These are phyloP conservation scores for Paraplagusia blochii DNA, from an alignment of 2,113 vertebrate species.

Conservation along the genomic window DNA sequence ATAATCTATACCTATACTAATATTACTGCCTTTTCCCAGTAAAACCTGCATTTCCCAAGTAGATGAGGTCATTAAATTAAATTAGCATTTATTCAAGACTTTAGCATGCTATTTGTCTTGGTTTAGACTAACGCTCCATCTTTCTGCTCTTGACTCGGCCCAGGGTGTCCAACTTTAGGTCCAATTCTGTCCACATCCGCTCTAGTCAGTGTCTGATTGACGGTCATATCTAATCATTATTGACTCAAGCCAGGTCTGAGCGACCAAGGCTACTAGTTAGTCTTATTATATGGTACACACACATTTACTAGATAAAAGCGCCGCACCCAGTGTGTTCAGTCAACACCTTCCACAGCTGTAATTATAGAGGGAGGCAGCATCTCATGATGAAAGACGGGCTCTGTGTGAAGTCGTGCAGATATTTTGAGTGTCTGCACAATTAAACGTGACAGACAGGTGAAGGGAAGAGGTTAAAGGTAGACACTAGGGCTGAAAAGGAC, in stretches of 20 bases:
- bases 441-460: slow-evolving; percentile 50
- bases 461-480: slow-evolving; percentile 31
- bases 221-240: slow-evolving; percentile 38
- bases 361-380: slow-evolving; percentile 7
- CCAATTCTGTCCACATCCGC: too few relatives aligned
- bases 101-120: too few relatives aligned
- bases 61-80: too few relatives aligned
- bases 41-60: too few relatives aligned
- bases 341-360: slow-evolving; percentile 7
- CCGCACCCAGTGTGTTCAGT: not conserved
- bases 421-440: slow-evolving; percentile 25
- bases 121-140: too few relatives aligned
- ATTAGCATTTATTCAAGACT: too few relatives aligned
- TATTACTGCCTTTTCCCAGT: too few relatives aligned
- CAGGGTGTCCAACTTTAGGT: too few relatives aligned
- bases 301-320: slow-evolving; percentile 20
- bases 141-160: too few relatives aligned
- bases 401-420: slow-evolving; percentile 25
- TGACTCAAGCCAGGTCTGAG: slow-evolving; percentile 31
- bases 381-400: slow-evolving; percentile 19
- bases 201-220: slow-evolving; percentile 35
- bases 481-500: too few relatives aligned
- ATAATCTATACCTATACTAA: too few relatives aligned
- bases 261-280: slow-evolving; percentile 27
- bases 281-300: slow-evolving; percentile 30